Evolutionary conservation across 2,888 invertebrate species (phyloP), one percentile per base, ranked within the genome.

Genomic region (Temnothorax ravouxi): DNA sequence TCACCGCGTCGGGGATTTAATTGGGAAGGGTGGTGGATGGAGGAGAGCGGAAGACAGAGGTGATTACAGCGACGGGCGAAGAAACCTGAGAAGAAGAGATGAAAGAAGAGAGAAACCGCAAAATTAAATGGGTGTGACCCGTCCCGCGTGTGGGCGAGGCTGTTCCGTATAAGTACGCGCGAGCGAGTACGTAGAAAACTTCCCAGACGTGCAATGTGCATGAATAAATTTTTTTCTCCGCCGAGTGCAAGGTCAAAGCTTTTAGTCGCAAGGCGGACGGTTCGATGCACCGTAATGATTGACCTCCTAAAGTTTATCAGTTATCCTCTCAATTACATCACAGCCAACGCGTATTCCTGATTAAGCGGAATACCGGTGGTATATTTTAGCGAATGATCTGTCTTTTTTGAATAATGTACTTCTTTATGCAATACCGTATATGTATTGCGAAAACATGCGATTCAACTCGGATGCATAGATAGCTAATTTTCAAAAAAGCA

Each of bases 81-180:
- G 85, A 84, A 88, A 85, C 76, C 75, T 56, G 86, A 84, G 76
- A 34, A 76, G 66, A 38, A 79, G 84, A 77, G 85, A 88, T 85
- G 89, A 90, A 86, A 88, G 89, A 88, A 84, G 87, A 88, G 87
- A 88, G 89, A 91, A 89, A 86, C 88, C 88, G 87, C 85, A 88
- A 91, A 90, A 91, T 87, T 87, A 91, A 91, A 91, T 90, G 91
- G 92, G 93, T 92, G 92, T 91, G 92, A 93, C 92, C 88, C 85
- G 89, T 90, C 83, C 56, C 56, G 61, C 89, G 88, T 88, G 93
- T 93, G 92, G 93, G 93, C 92, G 93, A 92, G 83, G 89, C 86
- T 76, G 90, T 86, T 89, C 86, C 75, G 82, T 84, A 69, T 6
- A 29, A 29, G 29, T 29, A 6, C 62, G 62, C 38, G 71, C 66